Base-by-base conservation (phyloP, 2,888 invertebrate species). In the Dryocosmus kuriphilus region DNA sequence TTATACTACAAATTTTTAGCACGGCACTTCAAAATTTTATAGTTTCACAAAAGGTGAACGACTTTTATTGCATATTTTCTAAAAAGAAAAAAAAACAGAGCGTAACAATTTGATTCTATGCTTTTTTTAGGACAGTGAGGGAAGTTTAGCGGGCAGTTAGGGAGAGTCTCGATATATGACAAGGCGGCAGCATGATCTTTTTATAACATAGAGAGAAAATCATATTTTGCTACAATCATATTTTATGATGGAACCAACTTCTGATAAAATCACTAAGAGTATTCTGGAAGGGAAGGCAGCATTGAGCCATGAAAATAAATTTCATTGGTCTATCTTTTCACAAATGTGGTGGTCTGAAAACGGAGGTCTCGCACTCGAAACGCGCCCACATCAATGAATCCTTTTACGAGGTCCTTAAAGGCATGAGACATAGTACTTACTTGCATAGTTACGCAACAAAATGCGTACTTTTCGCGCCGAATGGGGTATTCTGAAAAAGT, bases 371-470 rank as follows among this genome's bases (percentile, higher is more conserved):
- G 27, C 27, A 71, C 71, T 71, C 51, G 46, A 30, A 51, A 71
- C 11, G 71, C 51, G 51, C 71, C 71, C 51, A 71, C 71, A 51
- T 71, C 71, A 71, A 71, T 71, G 71, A 71, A 71, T 71, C n/a
- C 51, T 46, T 71, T 71, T 71, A 71, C 71, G 71, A 71, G 32
- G 51, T 71, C 51, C 30, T 71, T 71, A 71, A 71, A 71, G 71
- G 51, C 71, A 51, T 46, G 51, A 71, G 71, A 71, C 32, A 55
- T 71, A 71, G 71, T 71, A 71, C 71, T 71, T 71, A 71, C 71
- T 51, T 71, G 71, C 51, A 71, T 71, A 71, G 71, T 71, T 71
- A 71, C 51, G 30, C 71, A 71, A 51, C 32, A 71, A 71, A 51
- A 51, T 30, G 51, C 46, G 71, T 51, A 71, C 71, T 71, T 71